A percentile compares a stretch with the other conserved stretches of the same genome.
Evolutionary conservation across 1,140 invertebrate species (phyloP).

Genomic region (Araneus ventricosus): DNA sequence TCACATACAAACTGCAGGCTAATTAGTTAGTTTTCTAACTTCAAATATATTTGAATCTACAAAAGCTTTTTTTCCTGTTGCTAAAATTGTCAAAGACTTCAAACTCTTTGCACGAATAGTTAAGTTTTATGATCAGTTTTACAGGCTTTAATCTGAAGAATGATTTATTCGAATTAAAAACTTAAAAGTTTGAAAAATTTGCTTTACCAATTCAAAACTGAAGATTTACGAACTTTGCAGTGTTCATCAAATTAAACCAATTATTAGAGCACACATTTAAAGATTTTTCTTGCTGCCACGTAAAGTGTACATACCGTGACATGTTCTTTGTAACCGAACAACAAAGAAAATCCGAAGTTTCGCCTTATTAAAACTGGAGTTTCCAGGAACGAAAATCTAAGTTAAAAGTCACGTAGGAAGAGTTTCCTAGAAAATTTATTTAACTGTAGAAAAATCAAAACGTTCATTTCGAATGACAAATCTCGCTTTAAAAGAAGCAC

Average conservation of each 20-base stretch:
- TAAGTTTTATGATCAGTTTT: too few relatives aligned
- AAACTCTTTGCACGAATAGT: too few relatives aligned
- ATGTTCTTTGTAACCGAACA: not conserved
- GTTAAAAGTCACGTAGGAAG: constrained; percentile 49
- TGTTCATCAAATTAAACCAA: constrained; percentile 35
- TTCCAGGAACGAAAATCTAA: constrained; percentile 10
- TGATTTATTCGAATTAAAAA: too few relatives aligned
- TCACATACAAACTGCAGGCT: too few relatives aligned
- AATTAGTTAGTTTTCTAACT: too few relatives aligned
- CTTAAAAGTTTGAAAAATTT: too few relatives aligned
- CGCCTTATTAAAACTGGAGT: constrained; percentile 14
- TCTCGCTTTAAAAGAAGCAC: constrained; percentile 35
- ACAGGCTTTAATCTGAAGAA: too few relatives aligned
- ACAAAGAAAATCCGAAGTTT: constrained; percentile 28
- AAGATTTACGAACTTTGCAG: not conserved
- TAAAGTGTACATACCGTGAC: not conserved
- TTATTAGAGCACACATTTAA: not conserved
- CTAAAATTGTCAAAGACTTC: too few relatives aligned
- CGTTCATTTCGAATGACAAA: constrained; percentile 58
- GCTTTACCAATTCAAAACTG: too few relatives aligned
- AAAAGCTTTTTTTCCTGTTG: too few relatives aligned
- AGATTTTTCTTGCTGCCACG: not conserved
- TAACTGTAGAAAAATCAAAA: constrained; percentile 64
- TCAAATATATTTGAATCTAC: too few relatives aligned
- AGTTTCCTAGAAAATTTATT: constrained; percentile 34